phyloP scores from a whole-genome alignment of 2,888 invertebrate species.

The Ormyrus labotus region DNA sequence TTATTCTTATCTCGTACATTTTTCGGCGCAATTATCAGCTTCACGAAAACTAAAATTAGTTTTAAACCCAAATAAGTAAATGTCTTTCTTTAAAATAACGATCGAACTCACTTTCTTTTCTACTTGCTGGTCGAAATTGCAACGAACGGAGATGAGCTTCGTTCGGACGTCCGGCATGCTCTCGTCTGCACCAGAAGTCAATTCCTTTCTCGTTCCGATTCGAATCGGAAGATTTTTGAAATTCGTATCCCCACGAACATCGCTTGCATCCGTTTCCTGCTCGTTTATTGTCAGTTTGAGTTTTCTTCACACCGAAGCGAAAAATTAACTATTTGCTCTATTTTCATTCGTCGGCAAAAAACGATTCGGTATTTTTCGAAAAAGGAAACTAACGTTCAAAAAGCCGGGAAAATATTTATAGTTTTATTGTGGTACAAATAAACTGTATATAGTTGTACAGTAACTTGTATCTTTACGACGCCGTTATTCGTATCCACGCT shows the following conservation, averaged over 20 bases:
- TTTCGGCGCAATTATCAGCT: too few species aligned
- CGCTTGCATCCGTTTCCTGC: neutral
- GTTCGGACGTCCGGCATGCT: neutral
- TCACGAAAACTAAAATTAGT: too few species aligned
- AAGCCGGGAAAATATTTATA: too few species aligned
- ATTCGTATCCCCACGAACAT: neutral
- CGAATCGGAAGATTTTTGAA: neutral
- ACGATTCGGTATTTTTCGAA: too few species aligned
- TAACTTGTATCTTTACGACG: too few species aligned
- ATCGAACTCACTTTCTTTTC: too few species aligned
- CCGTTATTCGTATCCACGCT: too few species aligned
- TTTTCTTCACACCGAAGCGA: neutral
- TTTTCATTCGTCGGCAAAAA: too few species aligned
- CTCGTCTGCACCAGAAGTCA: constrained; percentile 13
- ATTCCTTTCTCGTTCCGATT: neutral
- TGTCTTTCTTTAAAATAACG: neutral
- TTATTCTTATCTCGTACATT: too few species aligned
- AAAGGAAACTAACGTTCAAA: too few species aligned
- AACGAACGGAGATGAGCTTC: neutral
- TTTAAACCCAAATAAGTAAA: neutral
- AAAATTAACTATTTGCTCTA: neutral
- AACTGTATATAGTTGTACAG: too few species aligned
- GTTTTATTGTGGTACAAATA: too few species aligned
- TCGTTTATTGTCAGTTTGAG: neutral
- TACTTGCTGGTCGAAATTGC: neutral